phyloP scores from a whole-genome alignment of 2,113 vertebrate species.

The Cololabis saira region DNA sequence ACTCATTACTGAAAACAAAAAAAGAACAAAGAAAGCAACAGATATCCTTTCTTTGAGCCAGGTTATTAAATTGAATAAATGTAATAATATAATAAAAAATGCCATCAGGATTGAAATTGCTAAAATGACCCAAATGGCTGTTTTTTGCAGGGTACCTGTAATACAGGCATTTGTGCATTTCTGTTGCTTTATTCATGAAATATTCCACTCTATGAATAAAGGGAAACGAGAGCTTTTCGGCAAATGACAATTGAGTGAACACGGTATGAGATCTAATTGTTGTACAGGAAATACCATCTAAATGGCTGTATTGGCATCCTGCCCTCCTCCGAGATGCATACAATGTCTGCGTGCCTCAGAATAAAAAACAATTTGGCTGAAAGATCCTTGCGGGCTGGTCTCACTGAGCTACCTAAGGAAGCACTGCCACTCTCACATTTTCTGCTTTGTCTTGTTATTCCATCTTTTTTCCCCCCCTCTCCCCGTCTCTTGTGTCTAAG shows the following conservation, averaged over 20 bases:
- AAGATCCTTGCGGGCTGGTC: constrained; percentile 27
- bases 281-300: constrained; percentile 59
- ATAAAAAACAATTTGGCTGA: constrained; percentile 49
- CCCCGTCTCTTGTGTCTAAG: constrained; percentile 27
- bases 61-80: constrained; percentile 28
- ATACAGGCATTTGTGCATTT: constrained; percentile 22
- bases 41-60: constrained; percentile 6
- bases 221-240: constrained; percentile 17
- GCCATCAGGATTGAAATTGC: constrained; percentile 8
- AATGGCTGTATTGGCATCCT: constrained; percentile 61
- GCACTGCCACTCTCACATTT: constrained; percentile 31
- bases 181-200: constrained; percentile 23
- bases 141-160: constrained; percentile 1
- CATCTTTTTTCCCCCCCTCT: constrained; percentile 25
- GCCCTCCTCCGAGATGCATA: constrained; percentile 53
- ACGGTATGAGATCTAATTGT: constrained; percentile 56
- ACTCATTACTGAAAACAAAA: constrained; percentile 28
- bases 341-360: constrained; percentile 33
- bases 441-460: constrained; percentile 29
- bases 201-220: constrained; percentile 44
- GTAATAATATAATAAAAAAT: constrained; percentile 19
- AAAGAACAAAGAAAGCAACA: constrained; percentile 15
- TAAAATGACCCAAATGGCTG: constrained; percentile 19
- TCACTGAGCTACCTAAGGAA: constrained; percentile 22
- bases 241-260: constrained; percentile 58